Evolutionary conservation across 2,888 invertebrate genomes (phyloP).

Genomic region (Amorpha juglandis): DNA sequence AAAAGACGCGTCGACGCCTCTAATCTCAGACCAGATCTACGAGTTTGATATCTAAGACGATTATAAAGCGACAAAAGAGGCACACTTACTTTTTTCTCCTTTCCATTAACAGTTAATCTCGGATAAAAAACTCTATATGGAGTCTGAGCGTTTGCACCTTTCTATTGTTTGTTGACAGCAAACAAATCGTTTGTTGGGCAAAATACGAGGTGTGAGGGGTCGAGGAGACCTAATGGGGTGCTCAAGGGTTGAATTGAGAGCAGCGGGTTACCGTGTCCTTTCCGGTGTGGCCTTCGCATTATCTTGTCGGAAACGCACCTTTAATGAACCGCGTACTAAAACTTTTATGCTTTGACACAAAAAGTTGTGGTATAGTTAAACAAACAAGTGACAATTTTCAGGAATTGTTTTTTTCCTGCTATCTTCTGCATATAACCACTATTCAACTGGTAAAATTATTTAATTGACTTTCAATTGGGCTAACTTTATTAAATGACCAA

Average conservation of each 20-base stretch:
- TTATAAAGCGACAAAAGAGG: slow-evolving; percentile 71
- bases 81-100: slow-evolving; percentile 63
- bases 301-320: slow-evolving; percentile 63
- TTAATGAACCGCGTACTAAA: slow-evolving; percentile 64
- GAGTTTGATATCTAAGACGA: slow-evolving; percentile 77
- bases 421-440: not conserved
- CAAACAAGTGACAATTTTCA: not conserved
- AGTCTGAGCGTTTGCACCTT: slow-evolving; percentile 67
- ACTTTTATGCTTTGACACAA: slow-evolving; percentile 40
- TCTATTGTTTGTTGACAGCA: slow-evolving; percentile 80
- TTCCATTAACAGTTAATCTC: slow-evolving; percentile 72
- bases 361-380: slow-evolving; percentile 26
- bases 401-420: not conserved
- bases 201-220: slow-evolving; percentile 66
- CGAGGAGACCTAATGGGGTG: slow-evolving; percentile 68
- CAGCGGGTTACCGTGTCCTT: slow-evolving; percentile 77
- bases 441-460: not conserved
- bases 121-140: slow-evolving; percentile 27
- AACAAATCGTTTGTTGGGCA: slow-evolving; percentile 81
- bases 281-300: slow-evolving; percentile 71
- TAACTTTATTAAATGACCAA: not conserved
- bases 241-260: slow-evolving; percentile 76
- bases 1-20: slow-evolving; percentile 57
- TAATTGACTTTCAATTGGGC: not conserved
- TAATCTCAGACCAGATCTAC: slow-evolving; percentile 67